A percentile compares a stretch with the other conserved stretches of the same genome.
These are phyloP conservation scores for Dallia pectoralis DNA, from an alignment of 2,797 vertebrate species.

Conservation along the genomic window DNA sequence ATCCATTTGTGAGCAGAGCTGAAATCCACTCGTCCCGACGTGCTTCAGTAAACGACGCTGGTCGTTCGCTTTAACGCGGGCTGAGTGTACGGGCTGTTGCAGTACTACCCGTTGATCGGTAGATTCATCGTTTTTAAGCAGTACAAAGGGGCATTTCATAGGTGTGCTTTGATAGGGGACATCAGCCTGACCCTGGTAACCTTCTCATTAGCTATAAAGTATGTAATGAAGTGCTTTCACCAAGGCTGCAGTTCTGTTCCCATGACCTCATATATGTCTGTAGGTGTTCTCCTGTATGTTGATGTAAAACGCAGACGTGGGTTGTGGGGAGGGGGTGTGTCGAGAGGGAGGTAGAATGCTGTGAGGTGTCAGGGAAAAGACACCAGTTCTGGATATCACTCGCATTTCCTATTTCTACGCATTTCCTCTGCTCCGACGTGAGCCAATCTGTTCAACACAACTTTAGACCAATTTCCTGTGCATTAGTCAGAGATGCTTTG, in stretches of 20 bases:
- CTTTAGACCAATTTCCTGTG: constrained; percentile 40
- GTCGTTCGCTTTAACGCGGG: constrained; percentile 39
- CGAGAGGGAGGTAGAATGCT: neutral
- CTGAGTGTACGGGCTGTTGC: constrained; percentile 33
- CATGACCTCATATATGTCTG: constrained; percentile 74
- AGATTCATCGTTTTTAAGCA: constrained; percentile 44
- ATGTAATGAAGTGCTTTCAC: constrained; percentile 51
- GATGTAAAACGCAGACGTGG: constrained; percentile 61
- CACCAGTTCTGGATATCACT: constrained; percentile 35
- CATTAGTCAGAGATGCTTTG: constrained; percentile 28
- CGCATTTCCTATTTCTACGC: constrained; percentile 22
- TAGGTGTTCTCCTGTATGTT: constrained; percentile 60
- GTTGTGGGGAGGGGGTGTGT: constrained; percentile 20
- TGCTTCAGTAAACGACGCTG: constrained; percentile 41
- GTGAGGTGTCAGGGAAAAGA: constrained; percentile 34
- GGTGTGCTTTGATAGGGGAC: constrained; percentile 27
- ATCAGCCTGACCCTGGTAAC: constrained; percentile 38
- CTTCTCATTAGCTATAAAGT: constrained; percentile 50
- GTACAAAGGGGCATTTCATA: constrained; percentile 49
- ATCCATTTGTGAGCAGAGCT: constrained; percentile 18
- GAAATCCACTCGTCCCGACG: constrained; percentile 26
- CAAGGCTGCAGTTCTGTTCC: constrained; percentile 54
- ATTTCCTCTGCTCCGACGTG: constrained; percentile 27
- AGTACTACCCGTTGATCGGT: constrained; percentile 60
- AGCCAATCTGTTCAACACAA: constrained; percentile 42